phyloP scores from a whole-genome alignment of 2,797 vertebrate species.

The Prionace glauca region DNA sequence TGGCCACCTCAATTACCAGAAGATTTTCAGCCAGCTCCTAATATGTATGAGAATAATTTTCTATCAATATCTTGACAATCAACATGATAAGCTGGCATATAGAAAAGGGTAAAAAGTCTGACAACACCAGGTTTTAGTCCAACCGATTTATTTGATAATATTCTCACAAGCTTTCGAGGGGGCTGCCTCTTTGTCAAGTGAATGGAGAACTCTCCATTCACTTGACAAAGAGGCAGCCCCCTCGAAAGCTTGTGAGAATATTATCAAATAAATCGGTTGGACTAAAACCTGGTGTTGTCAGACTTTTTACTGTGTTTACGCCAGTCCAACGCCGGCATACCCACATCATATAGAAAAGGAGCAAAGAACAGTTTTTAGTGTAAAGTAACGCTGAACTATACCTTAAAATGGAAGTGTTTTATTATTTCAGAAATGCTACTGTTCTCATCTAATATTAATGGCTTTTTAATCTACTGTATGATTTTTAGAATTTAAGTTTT shows the following conservation, averaged over 20 bases:
- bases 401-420: background rate
- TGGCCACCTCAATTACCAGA: background rate
- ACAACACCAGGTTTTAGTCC: no score
- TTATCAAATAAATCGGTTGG: no score
- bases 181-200: no score
- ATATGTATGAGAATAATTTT: background rate
- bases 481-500: background rate
- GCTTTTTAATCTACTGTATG: background rate
- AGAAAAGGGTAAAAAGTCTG: no score
- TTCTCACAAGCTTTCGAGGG: no score
- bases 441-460: background rate
- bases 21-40: background rate
- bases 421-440: background rate
- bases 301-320: no score
- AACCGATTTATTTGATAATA: no score
- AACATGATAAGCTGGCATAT: background rate
- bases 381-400: background rate
- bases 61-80: background rate
- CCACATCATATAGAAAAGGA: background rate
- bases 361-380: background rate
- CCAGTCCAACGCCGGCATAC: no score
- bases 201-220: no score
- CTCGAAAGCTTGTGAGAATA: no score
- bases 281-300: no score
- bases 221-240: no score